Conservation (phyloP, 2,888 invertebrate species). For the Limnephilus auricula region DNA sequence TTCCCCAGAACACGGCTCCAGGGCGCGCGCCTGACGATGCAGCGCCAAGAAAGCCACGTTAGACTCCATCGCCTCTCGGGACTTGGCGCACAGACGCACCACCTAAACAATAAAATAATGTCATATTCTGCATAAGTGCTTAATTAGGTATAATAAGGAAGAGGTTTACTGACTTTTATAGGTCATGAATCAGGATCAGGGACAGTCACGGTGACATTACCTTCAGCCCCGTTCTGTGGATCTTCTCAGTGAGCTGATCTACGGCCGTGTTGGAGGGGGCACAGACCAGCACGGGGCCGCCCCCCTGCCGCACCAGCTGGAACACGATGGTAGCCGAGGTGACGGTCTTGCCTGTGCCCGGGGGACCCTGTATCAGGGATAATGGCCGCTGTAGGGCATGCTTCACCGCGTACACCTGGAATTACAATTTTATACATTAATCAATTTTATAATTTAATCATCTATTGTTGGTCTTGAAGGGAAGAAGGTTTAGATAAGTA, state of each 20-base stretch:
- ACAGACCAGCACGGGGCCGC: slow-evolving; percentile 97
- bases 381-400: slow-evolving; percentile 97
- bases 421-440: background rate
- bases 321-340: slow-evolving; percentile 99
- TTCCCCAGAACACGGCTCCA: slow-evolving; percentile 93
- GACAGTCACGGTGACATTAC: slow-evolving; percentile 68
- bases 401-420: slow-evolving; percentile 96
- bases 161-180: background rate
- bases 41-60: slow-evolving; percentile 97
- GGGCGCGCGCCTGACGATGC: slow-evolving; percentile 97
- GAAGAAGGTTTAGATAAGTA: no score
- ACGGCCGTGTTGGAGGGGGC: slow-evolving; percentile 99
- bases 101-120: slow-evolving; percentile 68
- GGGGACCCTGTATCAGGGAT: slow-evolving; percentile 97
- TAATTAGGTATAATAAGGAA: background rate
- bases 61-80: slow-evolving; percentile 98
- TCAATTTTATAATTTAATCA: background rate
- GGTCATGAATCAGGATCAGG: no score
- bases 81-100: slow-evolving; percentile 97
- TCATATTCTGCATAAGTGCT: background rate
- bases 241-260: slow-evolving; percentile 99
- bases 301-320: slow-evolving; percentile 95
- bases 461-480: no score
- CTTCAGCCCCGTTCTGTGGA: slow-evolving; percentile 97
- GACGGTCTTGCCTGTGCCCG: slow-evolving; percentile 99